Conservation (phyloP, 2,888 invertebrate species). For the Eupithecia centaureata region DNA sequence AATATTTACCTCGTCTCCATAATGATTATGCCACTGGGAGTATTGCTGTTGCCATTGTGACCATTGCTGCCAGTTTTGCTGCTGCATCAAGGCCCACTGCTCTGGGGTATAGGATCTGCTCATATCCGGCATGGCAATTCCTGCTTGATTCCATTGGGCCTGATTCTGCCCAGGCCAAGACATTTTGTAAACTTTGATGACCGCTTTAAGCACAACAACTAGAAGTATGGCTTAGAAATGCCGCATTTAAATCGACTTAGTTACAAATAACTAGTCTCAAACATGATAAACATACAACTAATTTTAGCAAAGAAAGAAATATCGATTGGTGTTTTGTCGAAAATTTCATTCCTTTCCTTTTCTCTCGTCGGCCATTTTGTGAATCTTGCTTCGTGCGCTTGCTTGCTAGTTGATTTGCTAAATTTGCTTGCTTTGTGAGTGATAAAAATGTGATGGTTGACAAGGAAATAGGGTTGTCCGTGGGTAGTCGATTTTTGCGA, state of each 20-base stretch:
- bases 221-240: neutral
- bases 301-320: neutral
- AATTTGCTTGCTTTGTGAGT: neutral
- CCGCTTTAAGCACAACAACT: neutral
- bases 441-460: neutral
- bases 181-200: constrained; percentile 51
- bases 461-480: neutral
- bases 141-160: constrained; percentile 66
- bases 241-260: neutral
- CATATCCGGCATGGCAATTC: constrained; percentile 60
- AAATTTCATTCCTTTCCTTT: neutral
- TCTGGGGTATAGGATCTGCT: constrained; percentile 82
- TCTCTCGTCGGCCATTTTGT: neutral
- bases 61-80: constrained; percentile 90
- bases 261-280: neutral
- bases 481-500: neutral
- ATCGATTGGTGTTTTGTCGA: neutral
- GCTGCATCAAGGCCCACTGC: constrained; percentile 88
- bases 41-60: constrained; percentile 91
- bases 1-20: constrained; percentile 86
- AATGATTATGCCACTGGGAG: constrained; percentile 90
- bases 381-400: neutral
- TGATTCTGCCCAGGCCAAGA: constrained; percentile 71
- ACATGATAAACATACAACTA: neutral
- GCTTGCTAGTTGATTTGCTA: no score